phyloP scores from a whole-genome alignment of 2,113 vertebrate species.

The Pangasianodon hypophthalmus region DNA sequence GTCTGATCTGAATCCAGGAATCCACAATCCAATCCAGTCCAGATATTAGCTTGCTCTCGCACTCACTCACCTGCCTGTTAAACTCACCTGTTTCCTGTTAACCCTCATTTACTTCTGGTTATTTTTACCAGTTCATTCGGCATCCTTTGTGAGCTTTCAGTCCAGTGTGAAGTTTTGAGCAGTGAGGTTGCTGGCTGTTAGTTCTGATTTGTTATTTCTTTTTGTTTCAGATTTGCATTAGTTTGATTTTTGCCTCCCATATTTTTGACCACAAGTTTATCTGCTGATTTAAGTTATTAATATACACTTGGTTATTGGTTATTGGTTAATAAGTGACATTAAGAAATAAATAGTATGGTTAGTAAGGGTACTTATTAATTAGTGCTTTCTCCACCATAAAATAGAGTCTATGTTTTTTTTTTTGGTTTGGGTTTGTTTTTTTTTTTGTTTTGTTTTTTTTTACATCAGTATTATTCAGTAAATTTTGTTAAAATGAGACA shows the following conservation, averaged over 20 bases:
- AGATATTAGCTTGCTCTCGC: not conserved
- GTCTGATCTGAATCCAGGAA: not conserved
- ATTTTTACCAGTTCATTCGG: not conserved
- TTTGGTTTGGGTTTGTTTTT: no score
- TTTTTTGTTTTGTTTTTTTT: no score
- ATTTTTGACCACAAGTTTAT: not conserved
- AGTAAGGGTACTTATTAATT: not conserved
- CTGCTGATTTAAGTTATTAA: not conserved
- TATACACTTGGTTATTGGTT: no score
- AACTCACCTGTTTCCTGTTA: not conserved
- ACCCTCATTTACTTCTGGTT: not conserved
- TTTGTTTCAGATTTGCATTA: not conserved
- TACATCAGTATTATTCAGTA: no score
- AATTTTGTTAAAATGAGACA: no score
- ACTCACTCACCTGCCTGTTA: not conserved
- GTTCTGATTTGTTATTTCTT: not conserved
- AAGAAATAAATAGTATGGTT: not conserved
- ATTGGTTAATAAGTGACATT: not conserved
- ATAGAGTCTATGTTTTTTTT: no score
- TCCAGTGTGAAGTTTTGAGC: not conserved
- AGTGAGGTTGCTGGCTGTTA: no score
- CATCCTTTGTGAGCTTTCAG: not conserved
- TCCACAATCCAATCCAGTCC: not conserved
- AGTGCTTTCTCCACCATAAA: no score
- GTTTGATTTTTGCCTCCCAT: not conserved